Evolutionary conservation across 2,113 vertebrate genomes (phyloP).

Genomic region (Nyctibius bracteatus): DNA sequence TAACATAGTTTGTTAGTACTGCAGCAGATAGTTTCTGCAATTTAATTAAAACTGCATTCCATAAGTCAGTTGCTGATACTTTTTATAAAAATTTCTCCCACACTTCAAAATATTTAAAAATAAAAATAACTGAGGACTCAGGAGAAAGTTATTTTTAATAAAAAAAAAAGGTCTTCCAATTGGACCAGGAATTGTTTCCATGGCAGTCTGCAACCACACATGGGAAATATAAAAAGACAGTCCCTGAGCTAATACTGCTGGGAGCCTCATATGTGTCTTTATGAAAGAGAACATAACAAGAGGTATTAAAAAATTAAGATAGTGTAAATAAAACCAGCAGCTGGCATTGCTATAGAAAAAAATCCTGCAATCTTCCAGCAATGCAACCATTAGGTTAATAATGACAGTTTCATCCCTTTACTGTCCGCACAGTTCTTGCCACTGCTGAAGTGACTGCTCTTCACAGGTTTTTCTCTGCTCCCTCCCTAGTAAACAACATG

Average conservation of each 20-base stretch:
- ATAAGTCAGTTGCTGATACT: neutral
- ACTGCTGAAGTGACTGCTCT: neutral
- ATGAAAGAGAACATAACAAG: neutral
- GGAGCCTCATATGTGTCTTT: neutral
- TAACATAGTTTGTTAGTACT: neutral
- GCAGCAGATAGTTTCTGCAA: neutral
- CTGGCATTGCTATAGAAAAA: neutral
- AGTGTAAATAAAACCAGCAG: conserved; percentile 26
- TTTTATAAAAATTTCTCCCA: neutral
- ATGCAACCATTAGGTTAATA: neutral
- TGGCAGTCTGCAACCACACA: neutral
- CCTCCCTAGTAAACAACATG: neutral
- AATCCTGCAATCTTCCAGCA: neutral
- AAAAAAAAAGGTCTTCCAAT: neutral
- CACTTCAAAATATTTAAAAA: neutral
- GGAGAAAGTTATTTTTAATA: neutral
- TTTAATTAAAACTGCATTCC: conserved; percentile 31
- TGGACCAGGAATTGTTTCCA: neutral
- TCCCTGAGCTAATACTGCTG: neutral
- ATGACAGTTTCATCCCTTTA: neutral
- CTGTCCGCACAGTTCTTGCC: neutral
- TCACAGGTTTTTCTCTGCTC: neutral
- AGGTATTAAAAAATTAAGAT: neutral
- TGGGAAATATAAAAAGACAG: neutral
- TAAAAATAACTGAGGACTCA: neutral